A percentile compares a stretch with the other conserved stretches of the same genome.
phyloP scores from a whole-genome alignment of 2,888 invertebrate genomes.

The Latrodectus hesperus region DNA sequence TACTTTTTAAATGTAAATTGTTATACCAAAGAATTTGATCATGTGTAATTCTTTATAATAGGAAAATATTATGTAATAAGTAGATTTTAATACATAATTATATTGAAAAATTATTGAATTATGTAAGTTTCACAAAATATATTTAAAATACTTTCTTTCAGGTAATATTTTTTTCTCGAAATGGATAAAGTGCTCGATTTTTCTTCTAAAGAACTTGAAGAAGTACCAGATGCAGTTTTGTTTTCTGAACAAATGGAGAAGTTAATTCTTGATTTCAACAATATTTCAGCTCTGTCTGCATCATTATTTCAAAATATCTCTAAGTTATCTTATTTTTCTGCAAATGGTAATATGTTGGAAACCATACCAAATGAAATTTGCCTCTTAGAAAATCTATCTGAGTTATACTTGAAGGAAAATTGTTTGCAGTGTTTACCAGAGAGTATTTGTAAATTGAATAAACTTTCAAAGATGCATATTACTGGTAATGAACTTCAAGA shows the following conservation, averaged over 20 bases:
- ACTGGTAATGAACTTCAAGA: conserved; percentile 48
- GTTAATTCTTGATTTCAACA: conserved; percentile 47
- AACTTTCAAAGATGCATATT: conserved; percentile 44
- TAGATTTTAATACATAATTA: not conserved
- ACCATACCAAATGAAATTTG: conserved; percentile 82
- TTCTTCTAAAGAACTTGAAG: conserved; percentile 23
- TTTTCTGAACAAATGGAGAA: not conserved
- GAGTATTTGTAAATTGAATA: conserved; percentile 21
- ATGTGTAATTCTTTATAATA: not conserved
- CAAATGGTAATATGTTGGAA: conserved; percentile 83
- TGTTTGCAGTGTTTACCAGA: conserved; percentile 25
- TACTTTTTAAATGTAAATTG: no score
- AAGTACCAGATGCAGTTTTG: conserved; percentile 37
- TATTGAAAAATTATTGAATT: not conserved
- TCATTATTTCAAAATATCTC: conserved; percentile 22
- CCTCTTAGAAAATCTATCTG: conserved; percentile 79
- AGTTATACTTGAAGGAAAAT: conserved; percentile 56
- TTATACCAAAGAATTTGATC: no score
- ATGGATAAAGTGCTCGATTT: conserved; percentile 10
- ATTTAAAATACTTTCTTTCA: not conserved
- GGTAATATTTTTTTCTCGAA: not conserved
- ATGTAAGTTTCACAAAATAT: not conserved
- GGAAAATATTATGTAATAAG: not conserved
- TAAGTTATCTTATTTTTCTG: conserved; percentile 28
- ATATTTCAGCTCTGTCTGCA: conserved; percentile 27